Evolutionary conservation across 2,888 invertebrate species (phyloP), one percentile per base, ranked within the genome.

Genomic region (Pandemis heparana): DNA sequence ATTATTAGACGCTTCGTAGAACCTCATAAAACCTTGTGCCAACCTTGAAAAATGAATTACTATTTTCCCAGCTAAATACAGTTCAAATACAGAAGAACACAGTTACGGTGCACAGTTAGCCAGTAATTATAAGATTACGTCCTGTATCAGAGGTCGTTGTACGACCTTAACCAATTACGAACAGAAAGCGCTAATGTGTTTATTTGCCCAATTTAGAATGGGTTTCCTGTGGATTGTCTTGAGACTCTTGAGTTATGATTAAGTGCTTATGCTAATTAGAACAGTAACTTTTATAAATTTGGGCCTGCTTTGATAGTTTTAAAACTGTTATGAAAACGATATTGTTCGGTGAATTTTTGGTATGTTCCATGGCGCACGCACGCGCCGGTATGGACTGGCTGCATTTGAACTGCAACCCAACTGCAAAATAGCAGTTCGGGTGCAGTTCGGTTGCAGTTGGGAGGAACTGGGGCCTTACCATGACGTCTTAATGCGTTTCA

Each of bases 71-170:
- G 23, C 60, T 39, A 41, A 60, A 53, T 67, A 46, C 72, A n/a
- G 46, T 62, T 23, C 62, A 63, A n/a, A 56, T 72, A 48, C 62
- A 63, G 59, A 68, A 32, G 14, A 63, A 53, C 16, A 51, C 46
- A 23, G 8, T 65, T 38, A 73, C 72, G 56, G 63, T 3, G 76
- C 71, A 78, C 77, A 70, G 77, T 76, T 68, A 75, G 71, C 60
- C 74, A 18, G 60, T 69, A 74, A 78, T 79, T 79, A 78, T 70
- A 71, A 63, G 64, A 68, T 16, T 43, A 63, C 78, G 74, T 80
- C 80, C 80, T 80, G 80, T 16, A 51, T 59, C 56, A 65, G 70
- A 77, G 79, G 79, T 79, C 79, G 79, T 75, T 74, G 79, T 12
- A 72, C 79, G 77, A 79, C 77, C 79, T 78, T 75, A 71, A 59